Evolutionary conservation across 2,797 vertebrate genomes (phyloP), one percentile per base, ranked within the genome.

Genomic region (Denticeps clupeoides): DNA sequence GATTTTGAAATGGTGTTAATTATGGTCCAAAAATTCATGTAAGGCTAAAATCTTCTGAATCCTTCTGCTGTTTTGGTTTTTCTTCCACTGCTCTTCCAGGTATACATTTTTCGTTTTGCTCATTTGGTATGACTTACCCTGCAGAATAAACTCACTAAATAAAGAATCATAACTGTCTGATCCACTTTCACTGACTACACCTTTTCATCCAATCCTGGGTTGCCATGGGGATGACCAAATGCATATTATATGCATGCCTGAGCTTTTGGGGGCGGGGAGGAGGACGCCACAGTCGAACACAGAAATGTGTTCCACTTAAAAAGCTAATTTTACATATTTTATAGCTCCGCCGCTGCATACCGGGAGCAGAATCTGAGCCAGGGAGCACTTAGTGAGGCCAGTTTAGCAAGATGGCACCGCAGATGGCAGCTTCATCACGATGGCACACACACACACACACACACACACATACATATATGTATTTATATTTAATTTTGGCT

Each of bases 161-260:
- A 73, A 84, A 76, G 70, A 70, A 82, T 69, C 52, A 69, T 73
- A 57, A 65, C 52, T 49, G 64, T 53, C 47, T 45, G 49, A 73
- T 75, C 68, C 57, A 56, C 67, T 74, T 68, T 77, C 60, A 71
- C 13, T 54, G 68, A 64, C 72, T 75, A 64, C 81, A 85, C 77
- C 81, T 83, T 81, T 71, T 75, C 63, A 74, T 74, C 72, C 1
- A 37, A 66, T 67, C 64, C 63, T 5, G 47, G 47, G 83, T 88
- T 88, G 74, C 80, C 83, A 84, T 86, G 84, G 86, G 77, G 84
- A 86, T 82, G 86, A 82, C 84, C 83, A 86, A 84, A 84, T 85
- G 83, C 83, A 84, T 76, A 73, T 88, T 75, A 78, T 82, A 88
- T 64, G 86, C 87, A 86, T 90, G 88, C 85, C 78, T 89, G 85